A percentile compares a stretch with the other conserved stretches of the same genome.
Evolutionary conservation across 2,113 vertebrate species (phyloP).

Genomic region (Indicator maculatus): DNA sequence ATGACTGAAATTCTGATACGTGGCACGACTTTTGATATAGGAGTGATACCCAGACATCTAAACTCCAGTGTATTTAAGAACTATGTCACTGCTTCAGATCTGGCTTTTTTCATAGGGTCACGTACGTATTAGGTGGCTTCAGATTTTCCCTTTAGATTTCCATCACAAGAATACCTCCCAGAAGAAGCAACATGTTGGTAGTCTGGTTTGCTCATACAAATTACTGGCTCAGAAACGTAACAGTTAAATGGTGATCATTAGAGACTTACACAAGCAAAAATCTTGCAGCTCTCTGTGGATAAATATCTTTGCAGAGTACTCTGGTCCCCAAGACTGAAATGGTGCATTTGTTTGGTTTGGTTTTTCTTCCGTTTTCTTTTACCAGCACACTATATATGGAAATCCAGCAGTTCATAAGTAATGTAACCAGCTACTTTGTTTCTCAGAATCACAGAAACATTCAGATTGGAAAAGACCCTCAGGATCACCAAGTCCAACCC

Average conservation of each 20-base stretch:
- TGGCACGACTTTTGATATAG: background rate
- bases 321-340: background rate
- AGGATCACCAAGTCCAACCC: no score
- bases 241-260: background rate
- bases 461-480: no score
- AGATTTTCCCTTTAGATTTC: background rate
- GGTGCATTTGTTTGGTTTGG: background rate
- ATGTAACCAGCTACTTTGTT: background rate
- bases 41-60: background rate
- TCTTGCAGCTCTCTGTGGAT: background rate
- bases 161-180: background rate
- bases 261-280: background rate
- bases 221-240: background rate
- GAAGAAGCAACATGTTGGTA: background rate
- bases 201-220: background rate
- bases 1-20: background rate
- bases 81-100: background rate
- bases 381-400: background rate
- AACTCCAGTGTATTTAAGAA: background rate
- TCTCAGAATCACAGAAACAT: no score
- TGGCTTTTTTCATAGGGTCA: background rate
- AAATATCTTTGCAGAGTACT: background rate
- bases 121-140: background rate
- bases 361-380: background rate
- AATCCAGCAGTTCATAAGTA: background rate